Evolutionary conservation across 2,113 vertebrate species (phyloP).

Genomic region (Colaptes auratus): DNA sequence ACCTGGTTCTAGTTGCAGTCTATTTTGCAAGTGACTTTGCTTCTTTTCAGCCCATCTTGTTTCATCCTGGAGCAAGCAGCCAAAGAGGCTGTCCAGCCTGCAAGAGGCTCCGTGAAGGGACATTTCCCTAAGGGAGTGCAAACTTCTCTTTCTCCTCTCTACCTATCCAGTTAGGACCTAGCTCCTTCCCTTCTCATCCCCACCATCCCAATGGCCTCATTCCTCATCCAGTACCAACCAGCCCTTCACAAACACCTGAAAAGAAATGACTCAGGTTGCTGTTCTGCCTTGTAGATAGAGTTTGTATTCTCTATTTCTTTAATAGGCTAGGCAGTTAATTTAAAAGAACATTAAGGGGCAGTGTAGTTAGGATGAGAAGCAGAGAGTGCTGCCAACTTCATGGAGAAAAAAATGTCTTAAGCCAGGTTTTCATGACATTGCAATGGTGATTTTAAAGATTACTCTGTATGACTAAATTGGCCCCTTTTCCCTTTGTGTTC

Average conservation of each 20-base stretch:
- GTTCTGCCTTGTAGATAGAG: not conserved
- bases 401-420: not conserved
- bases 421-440: not conserved
- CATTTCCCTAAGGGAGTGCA: not conserved
- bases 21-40: not conserved
- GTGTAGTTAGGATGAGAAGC: not conserved
- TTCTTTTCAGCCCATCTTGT: rapidly evolving
- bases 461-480: not conserved
- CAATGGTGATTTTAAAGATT: too few species aligned
- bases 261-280: not conserved
- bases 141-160: not conserved
- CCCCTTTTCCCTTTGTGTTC: not conserved
- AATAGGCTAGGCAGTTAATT: slow-evolving; percentile 5
- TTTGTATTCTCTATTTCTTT: not conserved
- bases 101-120: not conserved
- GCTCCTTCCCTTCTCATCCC: not conserved
- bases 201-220: rapidly evolving
- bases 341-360: slow-evolving; percentile 16
- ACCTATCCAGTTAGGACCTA: not conserved
- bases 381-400: not conserved
- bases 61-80: not conserved
- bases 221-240: not conserved
- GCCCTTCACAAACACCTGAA: not conserved
- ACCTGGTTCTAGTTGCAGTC: not conserved
- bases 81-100: not conserved